A percentile compares a stretch with the other conserved stretches of the same genome.
Conservation (phyloP, 1,140 invertebrate species). For the Diabrotica virgifera region DNA sequence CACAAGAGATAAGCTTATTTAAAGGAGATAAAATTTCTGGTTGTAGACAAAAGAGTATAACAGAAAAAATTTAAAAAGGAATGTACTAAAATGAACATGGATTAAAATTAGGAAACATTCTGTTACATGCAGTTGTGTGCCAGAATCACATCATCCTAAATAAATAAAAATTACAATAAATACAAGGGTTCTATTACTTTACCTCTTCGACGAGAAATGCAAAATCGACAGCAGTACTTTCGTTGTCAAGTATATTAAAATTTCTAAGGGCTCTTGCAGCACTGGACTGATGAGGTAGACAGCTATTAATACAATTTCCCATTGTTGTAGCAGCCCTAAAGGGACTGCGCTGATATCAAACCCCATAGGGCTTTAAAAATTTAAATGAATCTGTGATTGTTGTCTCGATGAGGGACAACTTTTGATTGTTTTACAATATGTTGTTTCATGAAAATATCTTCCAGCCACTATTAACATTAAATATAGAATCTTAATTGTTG, state of each 20-base stretch:
- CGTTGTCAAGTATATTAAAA: conserved; percentile 32
- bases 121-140: no score
- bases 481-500: no score
- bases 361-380: conserved; percentile 40
- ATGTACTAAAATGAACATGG: no score
- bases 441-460: neutral
- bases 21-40: no score
- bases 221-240: conserved; percentile 38
- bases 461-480: no score
- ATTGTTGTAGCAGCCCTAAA: conserved; percentile 46
- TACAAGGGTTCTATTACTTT: conserved; percentile 20
- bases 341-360: conserved; percentile 42
- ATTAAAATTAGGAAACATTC: no score
- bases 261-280: conserved; percentile 24
- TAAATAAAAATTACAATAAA: neutral
- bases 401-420: neutral
- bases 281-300: conserved; percentile 45
- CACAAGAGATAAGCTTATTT: no score
- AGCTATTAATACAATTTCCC: conserved; percentile 55
- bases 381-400: conserved; percentile 34
- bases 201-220: conserved; percentile 43
- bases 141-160: no score
- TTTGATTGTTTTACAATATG: neutral
- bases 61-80: no score
- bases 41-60: no score